Conservation (phyloP, 2,888 invertebrate species). For the Pelosia muscerda region DNA sequence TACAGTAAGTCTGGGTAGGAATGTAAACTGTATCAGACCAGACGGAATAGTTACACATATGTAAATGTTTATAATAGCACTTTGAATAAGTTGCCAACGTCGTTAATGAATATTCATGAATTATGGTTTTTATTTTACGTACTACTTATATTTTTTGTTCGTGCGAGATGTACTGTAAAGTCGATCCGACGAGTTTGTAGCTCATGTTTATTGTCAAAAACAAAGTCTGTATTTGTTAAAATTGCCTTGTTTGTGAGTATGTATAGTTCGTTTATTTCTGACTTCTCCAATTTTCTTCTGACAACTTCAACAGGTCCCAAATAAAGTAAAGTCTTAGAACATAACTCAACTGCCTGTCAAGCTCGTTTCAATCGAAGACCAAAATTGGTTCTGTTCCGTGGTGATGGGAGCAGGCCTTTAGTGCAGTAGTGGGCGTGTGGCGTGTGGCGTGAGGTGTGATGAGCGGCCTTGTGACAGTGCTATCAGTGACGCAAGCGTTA, state of each 20-base stretch:
- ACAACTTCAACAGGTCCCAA: no score
- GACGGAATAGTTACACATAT: not conserved
- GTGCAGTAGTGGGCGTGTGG: not conserved
- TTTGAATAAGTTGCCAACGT: not conserved
- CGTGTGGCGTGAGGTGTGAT: not conserved
- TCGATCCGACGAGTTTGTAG: not conserved
- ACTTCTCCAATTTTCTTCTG: no score
- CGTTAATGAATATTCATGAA: not conserved
- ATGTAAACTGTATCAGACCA: not conserved
- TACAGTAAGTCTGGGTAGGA: no score
- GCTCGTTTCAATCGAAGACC: no score
- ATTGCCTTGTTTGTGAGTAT: no score
- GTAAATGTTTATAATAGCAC: not conserved
- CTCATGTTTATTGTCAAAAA: no score
- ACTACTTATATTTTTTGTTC: not conserved
- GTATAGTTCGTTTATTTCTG: no score
- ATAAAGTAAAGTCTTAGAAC: no score
- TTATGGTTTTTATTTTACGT: not conserved
- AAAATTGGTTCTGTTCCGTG: not conserved
- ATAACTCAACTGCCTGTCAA: no score
- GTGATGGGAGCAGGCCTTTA: not conserved
- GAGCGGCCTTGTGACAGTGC: slow-evolving; percentile 28
- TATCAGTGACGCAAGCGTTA: slow-evolving; percentile 32
- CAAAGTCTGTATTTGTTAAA: no score
- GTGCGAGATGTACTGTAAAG: no score